Base-by-base conservation (phyloP, 2,888 invertebrate genomes). In the Drosophila tripunctata region DNA sequence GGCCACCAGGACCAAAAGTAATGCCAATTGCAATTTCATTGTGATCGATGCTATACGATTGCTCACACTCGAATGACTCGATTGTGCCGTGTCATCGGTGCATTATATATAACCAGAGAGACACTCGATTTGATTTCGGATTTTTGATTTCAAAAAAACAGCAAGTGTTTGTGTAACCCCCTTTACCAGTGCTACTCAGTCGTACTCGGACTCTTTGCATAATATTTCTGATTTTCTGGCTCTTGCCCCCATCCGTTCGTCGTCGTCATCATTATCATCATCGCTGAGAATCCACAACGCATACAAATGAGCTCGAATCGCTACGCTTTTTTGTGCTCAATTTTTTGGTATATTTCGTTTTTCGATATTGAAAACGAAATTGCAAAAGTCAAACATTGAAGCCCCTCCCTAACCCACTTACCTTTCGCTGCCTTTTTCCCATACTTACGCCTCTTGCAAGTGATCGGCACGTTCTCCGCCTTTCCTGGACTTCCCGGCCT, bases 1-100 rank as follows among this genome's bases (percentile, higher is more conserved):
- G 33, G 90, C 88, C 61, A 90, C 89, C 55, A 92, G 73, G 47
- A 91, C 47, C n/a, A 88, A 47, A 14, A 88, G 40, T 4, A 80
- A 36, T 50, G 72, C 72, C 54, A 65, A 35, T 54, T 83, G 73
- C 1, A 56, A 36, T 50, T 78, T 68, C 78, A 83, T 88, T 15
- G 40, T 57, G 51, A 15, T 38, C 36, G 48, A 61, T 68, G 27
- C 50, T 35, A 36, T 33, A 50, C 67, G 60, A 65, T 57, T 48
- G 66, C 43, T 66, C 41, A 43, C 51, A 75, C 73, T 65, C 67
- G 84, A 78, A 75, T 90, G 88, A 88, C 71, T 79, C 76, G 71
- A 66, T 71, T 73, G 58, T 57, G 52, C 44, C 70, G 70, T 75
- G 68, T 71, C 79, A 77, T 61, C 43, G 67, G 38, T 45, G 64